These are phyloP conservation scores for Salpingus planirostris DNA, from an alignment of 2,888 invertebrate genomes.

Conservation along the genomic window DNA sequence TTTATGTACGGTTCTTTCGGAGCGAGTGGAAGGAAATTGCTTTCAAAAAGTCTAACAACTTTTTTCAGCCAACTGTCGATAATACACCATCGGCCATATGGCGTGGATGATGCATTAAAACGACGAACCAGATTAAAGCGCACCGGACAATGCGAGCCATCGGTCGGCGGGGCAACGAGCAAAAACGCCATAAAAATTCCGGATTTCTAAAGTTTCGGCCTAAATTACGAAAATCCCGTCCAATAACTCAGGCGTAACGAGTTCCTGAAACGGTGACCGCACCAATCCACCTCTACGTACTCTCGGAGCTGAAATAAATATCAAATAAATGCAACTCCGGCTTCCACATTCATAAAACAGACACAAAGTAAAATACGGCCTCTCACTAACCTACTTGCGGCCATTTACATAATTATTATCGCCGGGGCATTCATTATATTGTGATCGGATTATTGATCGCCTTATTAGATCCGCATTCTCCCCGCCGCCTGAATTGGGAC, in stretches of 20 bases:
- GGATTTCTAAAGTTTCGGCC: too few relatives aligned
- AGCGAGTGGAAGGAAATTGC: too few relatives aligned
- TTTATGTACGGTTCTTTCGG: too few relatives aligned
- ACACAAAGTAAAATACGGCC: constrained; percentile 21
- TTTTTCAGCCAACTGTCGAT: too few relatives aligned
- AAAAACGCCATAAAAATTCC: too few relatives aligned
- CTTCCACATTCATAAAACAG: constrained; percentile 13
- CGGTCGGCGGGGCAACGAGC: too few relatives aligned
- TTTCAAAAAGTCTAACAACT: too few relatives aligned
- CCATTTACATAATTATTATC: constrained; percentile 25
- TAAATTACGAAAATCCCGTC: constrained; percentile 6
- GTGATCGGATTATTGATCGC: constrained; percentile 19
- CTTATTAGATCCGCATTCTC: constrained; percentile 22
- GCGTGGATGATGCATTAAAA: too few relatives aligned
- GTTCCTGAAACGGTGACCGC: constrained; percentile 17
- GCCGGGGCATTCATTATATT: constrained; percentile 14
- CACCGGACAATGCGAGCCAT: too few relatives aligned
- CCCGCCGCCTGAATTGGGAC: too few relatives aligned
- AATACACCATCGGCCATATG: too few relatives aligned
- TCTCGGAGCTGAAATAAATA: neutral
- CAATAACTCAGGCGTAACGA: constrained; percentile 12
- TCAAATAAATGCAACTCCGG: constrained; percentile 14
- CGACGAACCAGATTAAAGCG: too few relatives aligned
- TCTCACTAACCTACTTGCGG: constrained; percentile 30
- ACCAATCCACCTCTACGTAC: neutral